Base-by-base conservation (phyloP, 1,140 invertebrate species). In the Callitettix versicolor region DNA sequence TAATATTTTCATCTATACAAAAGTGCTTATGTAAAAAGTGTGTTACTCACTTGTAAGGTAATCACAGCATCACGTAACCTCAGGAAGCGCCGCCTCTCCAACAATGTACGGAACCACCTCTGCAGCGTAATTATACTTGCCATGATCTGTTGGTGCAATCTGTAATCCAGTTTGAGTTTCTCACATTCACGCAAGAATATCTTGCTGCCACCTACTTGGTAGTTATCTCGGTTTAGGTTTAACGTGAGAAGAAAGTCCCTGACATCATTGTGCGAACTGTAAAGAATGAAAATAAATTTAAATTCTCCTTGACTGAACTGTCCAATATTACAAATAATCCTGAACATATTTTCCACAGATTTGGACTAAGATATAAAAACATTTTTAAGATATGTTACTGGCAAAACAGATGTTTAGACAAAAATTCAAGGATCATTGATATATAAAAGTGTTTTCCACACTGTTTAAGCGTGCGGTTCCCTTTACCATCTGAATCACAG, bases 161-260 rank as follows among this genome's bases (percentile, higher is more conserved):
- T 80, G 63, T 89, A 88, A 66, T 97, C 93, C 38, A 97, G 68
- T 68, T 91, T 86, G 58, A 92, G 80, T 69, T 96, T 95, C 69
- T 96, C 92, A n/a, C 86, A 87, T 68, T 96, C 93, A 40, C 92
- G 75, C 69, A 96, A 78, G 65, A 95, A 96, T 36, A 97, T 86
- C 76, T 97, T 97, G 2, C 83, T 91, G 18, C 76, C 73, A 65
- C 88, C 94, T 50, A 95, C 77, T 72, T 98, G 93, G 73, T 94
- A 95, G 69, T 95, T 93, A 64, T 91, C 86, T 40, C 80, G 73
- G 64, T 92, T 87, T 41, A 94, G 74, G 68, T 91, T 85, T 55
- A 92, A 74, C 0, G 80, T 83, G 1, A 81, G 71, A 3, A 95
- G 69, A 66, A 94, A 94, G 59, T 85, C 75, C 54, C 82, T 71